phyloP scores from a whole-genome alignment of 2,113 vertebrate species.

The Cinclus cinclus region DNA sequence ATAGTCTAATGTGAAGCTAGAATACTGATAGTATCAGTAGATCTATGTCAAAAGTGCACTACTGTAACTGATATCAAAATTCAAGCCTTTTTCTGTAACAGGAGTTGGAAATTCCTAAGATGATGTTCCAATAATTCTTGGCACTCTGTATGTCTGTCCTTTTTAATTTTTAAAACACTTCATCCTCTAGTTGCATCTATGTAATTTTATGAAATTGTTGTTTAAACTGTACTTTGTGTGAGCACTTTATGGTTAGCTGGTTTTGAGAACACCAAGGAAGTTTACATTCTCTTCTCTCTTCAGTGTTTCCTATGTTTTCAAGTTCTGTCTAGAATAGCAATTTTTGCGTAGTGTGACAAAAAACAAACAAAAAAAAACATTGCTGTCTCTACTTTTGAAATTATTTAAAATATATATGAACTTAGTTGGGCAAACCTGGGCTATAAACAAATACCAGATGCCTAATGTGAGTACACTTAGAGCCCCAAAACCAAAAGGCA shows the following conservation, averaged over 20 bases:
- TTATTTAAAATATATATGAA: not conserved
- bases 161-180: not conserved
- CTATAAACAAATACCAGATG: not conserved
- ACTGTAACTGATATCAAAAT: not conserved
- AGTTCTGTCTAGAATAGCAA: not conserved
- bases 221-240: not conserved
- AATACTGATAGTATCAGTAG: not conserved
- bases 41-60: not conserved
- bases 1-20: not conserved
- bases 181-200: not conserved
- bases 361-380: not conserved
- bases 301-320: not conserved
- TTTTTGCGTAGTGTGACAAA: not conserved
- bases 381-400: not conserved
- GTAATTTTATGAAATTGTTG: not conserved
- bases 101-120: not conserved
- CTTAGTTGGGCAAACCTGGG: not conserved
- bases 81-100: not conserved
- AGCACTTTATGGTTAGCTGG: not conserved
- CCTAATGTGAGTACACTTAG: not conserved
- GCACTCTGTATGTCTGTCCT: not conserved
- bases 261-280: not conserved
- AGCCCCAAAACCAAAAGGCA: not conserved
- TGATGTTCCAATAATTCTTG: not conserved
- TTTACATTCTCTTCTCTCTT: not conserved